Evolutionary conservation across 2,113 vertebrate species (phyloP), one percentile per base, ranked within the genome.

Genomic region (Emberiza fucata): DNA sequence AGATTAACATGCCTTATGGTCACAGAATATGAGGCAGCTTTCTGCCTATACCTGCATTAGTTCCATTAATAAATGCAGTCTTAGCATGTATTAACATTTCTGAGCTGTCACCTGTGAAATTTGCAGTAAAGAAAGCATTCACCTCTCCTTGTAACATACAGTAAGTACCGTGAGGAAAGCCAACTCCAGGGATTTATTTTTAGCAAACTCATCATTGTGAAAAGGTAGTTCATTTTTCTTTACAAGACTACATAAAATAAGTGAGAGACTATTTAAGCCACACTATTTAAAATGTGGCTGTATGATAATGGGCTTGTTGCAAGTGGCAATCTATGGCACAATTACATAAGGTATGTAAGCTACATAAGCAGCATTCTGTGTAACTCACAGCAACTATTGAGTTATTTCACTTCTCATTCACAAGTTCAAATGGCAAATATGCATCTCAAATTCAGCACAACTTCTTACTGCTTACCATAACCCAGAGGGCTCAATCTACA

Each of bases 1-100:
- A 97, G 96, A 97, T 98, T 98, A 98, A 91, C 76, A 59, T 31
- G 92, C 96, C 81, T 97, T 96, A 91, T 94, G 93, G 94, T 92
- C 97, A 96, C 92, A 89, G 94, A 97, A 97, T 92, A 94, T 81
- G 71, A 95, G 92, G 92, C 88, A 96, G 86, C 63, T 96, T 96
- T 96, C 95, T 91, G 86, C 78, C 88, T 12, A 3, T 86, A 95
- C 95, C 92, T 90, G 45, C 56, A 51, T 92, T 82, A 90, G 68
- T 91, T 83, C 86, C 83, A 96, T 95, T 95, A 97, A 97, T 95
- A 97, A 97, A 96, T 12, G 80, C 78, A 90, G 92, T 89, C 92
- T 90, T 96, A 96, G 91, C 81, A 81, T 50, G 64, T 84, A 97
- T 97, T 96, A 98, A 96, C 85, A 97, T 93, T 96, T 97, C 87